phyloP scores from a whole-genome alignment of 2,797 vertebrate genomes.

The Morus bassanus region DNA sequence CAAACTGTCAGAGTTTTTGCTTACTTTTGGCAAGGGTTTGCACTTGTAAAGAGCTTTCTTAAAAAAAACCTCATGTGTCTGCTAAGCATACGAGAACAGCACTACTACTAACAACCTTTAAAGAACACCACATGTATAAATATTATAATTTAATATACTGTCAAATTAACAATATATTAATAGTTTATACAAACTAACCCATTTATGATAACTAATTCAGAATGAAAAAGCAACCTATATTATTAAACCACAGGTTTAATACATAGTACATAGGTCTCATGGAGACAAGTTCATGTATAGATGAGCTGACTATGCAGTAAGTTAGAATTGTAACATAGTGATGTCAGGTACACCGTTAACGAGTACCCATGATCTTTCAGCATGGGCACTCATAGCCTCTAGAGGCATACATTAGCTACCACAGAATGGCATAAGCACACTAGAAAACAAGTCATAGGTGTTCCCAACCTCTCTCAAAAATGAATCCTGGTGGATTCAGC shows the following conservation, averaged over 20 bases:
- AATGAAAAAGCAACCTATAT: background rate
- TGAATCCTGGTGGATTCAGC: background rate
- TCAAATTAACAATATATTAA: background rate
- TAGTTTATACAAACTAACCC: background rate
- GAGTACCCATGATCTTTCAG: background rate
- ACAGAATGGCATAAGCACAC: background rate
- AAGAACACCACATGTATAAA: background rate
- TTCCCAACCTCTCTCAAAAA: background rate
- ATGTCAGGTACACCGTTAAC: background rate
- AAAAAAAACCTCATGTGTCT: background rate
- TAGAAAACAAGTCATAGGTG: background rate
- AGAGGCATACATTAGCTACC: background rate
- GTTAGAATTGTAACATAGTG: background rate
- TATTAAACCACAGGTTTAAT: background rate
- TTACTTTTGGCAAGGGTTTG: background rate
- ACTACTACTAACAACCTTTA: background rate
- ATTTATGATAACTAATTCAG: background rate
- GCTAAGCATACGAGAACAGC: background rate
- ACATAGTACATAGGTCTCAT: background rate
- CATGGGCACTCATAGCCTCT: background rate
- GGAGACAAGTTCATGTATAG: background rate
- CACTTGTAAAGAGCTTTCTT: background rate
- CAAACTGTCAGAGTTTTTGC: background rate
- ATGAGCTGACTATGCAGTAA: background rate
- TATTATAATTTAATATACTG: background rate